phyloP scores from a whole-genome alignment of 2,888 invertebrate genomes.

The Spisula solida region DNA sequence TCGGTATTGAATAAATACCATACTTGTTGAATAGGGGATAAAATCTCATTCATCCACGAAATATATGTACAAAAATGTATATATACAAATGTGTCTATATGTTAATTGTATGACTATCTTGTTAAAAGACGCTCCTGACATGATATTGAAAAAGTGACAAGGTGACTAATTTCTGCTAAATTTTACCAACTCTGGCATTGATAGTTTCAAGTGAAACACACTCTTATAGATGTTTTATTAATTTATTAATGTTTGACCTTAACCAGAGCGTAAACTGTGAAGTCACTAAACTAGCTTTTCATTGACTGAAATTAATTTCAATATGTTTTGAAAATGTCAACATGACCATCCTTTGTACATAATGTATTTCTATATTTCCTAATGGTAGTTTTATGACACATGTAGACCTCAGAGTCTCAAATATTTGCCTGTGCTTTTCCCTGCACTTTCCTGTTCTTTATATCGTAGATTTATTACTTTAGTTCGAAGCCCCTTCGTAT shows the following conservation, averaged over 20 bases:
- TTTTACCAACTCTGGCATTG: not conserved
- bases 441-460: too few species aligned
- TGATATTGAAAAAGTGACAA: not conserved
- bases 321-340: not conserved
- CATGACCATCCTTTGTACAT: too few species aligned
- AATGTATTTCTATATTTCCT: too few species aligned
- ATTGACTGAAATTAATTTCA: not conserved
- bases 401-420: too few species aligned
- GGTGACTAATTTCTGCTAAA: not conserved
- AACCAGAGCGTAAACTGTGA: constrained; percentile 11
- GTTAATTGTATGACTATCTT: not conserved
- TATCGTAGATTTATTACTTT: too few species aligned
- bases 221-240: not conserved
- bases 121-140: not conserved
- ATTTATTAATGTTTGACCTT: not conserved
- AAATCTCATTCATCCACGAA: not conserved
- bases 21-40: not conserved
- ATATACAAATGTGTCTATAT: not conserved
- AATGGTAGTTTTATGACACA: too few species aligned
- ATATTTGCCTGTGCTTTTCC: too few species aligned
- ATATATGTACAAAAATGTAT: not conserved
- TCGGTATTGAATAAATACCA: not conserved
- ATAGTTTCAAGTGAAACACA: not conserved
- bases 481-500: too few species aligned
- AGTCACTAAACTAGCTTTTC: not conserved